Base-by-base conservation (phyloP, 2,888 invertebrate genomes). In the Lithophane socia region DNA sequence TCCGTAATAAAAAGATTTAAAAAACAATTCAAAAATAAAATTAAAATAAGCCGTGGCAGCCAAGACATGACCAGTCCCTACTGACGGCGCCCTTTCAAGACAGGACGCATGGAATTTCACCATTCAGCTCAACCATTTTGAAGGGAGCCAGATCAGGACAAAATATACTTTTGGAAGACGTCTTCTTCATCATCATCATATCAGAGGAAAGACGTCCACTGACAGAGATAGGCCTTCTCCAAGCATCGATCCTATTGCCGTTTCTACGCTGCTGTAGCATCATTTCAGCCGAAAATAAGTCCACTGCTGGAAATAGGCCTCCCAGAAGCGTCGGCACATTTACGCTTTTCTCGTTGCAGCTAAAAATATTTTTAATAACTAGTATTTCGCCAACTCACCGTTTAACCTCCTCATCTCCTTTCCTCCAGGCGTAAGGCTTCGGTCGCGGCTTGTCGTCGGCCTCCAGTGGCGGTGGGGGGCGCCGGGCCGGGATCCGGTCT, bases 391-490 rank as follows among this genome's bases (percentile, higher is more conserved):
- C 10, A 58, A 29, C 86, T 84, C 3, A 94, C 94, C 92, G 86
- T 83, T 93, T 94, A 29, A 93, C 68, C 47, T 93, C 93, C 1
- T 90, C 91, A 10, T 89, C 89, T 63, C 91, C 92, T 58, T 87
- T 90, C 66, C 87, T 83, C 95, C 95, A 94, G 16, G 86, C 63
- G 85, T 91, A 94, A 29, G 91, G 92, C 85, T 88, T 91, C 61
- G 86, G 73, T 61, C 89, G 81, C n/a, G 91, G 77, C 76, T 83
- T 88, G 75, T 92, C 93, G 13, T 93, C 94, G 56, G 92, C 91
- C 68, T 92, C 90, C 54, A 94, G 92, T 13, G 94, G 95, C 24
- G 93, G 96, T 52, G 95, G 95, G 66, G 94, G 93, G 60, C 95
- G 92, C 73, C 93, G 89, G 79, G 80, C 70, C 42, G 83, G 88